Evolutionary conservation across 2,797 vertebrate species (phyloP).

Genomic region (Lagorchestes hirsutus): DNA sequence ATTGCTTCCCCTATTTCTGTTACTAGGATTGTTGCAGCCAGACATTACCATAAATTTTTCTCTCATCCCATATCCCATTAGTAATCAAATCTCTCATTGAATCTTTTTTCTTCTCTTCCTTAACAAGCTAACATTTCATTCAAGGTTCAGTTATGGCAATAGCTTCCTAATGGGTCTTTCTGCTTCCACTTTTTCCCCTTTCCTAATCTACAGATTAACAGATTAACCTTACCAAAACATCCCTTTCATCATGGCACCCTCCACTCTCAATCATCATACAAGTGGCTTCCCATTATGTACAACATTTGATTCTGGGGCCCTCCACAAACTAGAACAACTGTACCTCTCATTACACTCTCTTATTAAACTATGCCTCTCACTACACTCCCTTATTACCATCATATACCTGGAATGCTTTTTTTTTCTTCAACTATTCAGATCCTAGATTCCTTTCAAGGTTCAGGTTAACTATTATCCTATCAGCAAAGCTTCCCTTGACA

Average conservation of each 20-base stretch:
- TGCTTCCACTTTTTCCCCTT: not conserved
- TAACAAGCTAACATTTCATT: not conserved
- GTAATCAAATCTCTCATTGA: not conserved
- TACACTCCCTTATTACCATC: not conserved
- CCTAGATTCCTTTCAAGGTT: not conserved
- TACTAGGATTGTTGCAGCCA: not conserved
- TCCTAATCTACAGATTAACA: not conserved
- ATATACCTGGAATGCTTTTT: not conserved
- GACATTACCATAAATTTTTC: not conserved
- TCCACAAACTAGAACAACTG: not conserved
- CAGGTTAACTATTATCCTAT: not conserved
- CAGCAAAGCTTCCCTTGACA: not conserved
- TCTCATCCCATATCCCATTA: not conserved
- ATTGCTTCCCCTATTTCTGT: not conserved
- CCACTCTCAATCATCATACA: not conserved
- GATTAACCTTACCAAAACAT: not conserved
- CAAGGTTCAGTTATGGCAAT: not conserved
- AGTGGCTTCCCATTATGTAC: not conserved
- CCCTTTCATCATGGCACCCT: not conserved
- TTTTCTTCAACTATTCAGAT: not conserved
- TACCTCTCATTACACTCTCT: not conserved
- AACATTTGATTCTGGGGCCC: not conserved
- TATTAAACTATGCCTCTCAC: not conserved
- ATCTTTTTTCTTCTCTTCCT: not conserved
- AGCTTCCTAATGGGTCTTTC: not conserved